A percentile compares a stretch with the other conserved stretches of the same genome.
Conservation (phyloP, 2,888 invertebrate species). For the Eledona agricola region DNA sequence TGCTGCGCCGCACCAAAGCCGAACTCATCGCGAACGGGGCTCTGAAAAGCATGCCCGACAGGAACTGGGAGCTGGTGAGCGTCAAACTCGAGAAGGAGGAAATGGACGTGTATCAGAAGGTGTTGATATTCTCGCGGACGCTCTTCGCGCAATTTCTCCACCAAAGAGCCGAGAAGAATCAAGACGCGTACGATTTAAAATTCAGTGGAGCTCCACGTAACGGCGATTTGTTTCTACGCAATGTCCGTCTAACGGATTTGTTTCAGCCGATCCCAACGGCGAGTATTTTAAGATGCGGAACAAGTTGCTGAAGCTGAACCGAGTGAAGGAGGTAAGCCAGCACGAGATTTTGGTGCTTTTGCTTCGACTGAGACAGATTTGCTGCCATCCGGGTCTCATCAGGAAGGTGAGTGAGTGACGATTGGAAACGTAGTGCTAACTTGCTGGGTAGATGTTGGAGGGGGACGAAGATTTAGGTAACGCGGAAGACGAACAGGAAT, state of each 20-base stretch:
- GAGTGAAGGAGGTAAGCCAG: constrained; percentile 64
- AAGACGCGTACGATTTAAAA: constrained; percentile 59
- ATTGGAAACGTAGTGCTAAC: constrained; percentile 2
- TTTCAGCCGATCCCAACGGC: constrained; percentile 43
- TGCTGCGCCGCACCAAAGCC: constrained; percentile 88
- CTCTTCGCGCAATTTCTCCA: constrained; percentile 80
- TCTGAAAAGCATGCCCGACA: constrained; percentile 70
- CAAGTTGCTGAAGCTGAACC: constrained; percentile 69
- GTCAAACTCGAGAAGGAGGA: constrained; percentile 76
- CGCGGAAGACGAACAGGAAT: constrained; percentile 57
- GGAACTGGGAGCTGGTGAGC: constrained; percentile 66
- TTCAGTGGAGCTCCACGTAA: constrained; percentile 66
- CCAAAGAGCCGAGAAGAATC: constrained; percentile 76
- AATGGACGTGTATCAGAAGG: constrained; percentile 80
- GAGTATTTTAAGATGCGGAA: constrained; percentile 68
- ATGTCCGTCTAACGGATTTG: too few species aligned
- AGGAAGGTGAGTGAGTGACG: constrained; percentile 55
- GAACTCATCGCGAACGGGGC: constrained; percentile 75
- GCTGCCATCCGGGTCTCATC: constrained; percentile 16
- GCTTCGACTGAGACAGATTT: constrained; percentile 72
- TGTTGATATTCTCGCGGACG: constrained; percentile 75
- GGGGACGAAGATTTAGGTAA: constrained; percentile 57
- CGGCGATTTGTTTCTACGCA: neutral
- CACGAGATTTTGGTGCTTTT: constrained; percentile 81
- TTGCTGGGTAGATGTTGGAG: constrained; percentile 64